A percentile compares a stretch with the other conserved stretches of the same genome.
These are phyloP conservation scores for Meles meles DNA, from an alignment of 2,113 vertebrate genomes.

Conservation along the genomic window DNA sequence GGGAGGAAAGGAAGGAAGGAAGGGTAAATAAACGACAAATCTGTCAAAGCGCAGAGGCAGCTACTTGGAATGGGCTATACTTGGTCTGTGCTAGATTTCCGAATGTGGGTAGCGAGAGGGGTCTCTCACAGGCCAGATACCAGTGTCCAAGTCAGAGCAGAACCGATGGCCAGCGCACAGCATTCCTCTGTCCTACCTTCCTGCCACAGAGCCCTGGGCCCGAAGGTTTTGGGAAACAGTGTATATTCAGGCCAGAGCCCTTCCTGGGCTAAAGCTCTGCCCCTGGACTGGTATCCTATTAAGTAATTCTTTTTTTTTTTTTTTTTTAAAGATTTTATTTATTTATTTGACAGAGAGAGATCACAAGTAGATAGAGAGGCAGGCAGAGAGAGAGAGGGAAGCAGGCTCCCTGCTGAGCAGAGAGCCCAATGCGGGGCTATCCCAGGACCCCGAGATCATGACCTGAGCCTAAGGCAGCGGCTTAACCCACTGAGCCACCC, in stretches of 20 bases:
- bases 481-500: too few relatives aligned
- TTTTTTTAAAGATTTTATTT: too few relatives aligned
- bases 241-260: background rate
- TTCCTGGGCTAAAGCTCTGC: background rate
- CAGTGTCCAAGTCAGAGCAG: background rate
- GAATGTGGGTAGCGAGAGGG: background rate
- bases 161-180: background rate
- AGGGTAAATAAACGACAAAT: background rate
- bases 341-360: too few relatives aligned
- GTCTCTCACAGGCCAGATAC: background rate
- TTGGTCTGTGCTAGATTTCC: background rate
- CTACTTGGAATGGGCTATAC: background rate
- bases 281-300: background rate
- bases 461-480: too few relatives aligned
- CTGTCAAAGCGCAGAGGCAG: background rate
- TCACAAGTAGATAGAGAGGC: too few relatives aligned
- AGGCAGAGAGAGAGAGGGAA: too few relatives aligned
- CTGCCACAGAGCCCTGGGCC: background rate
- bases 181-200: background rate
- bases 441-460: too few relatives aligned
- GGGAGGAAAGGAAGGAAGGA: background rate
- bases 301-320: conserved; percentile 2
- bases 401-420: too few relatives aligned
- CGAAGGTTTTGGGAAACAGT: background rate
- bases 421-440: too few relatives aligned